Evolutionary conservation across 1,140 invertebrate genomes (phyloP), one percentile per base, ranked within the genome.

Genomic region (Andrena cerasifolii): DNA sequence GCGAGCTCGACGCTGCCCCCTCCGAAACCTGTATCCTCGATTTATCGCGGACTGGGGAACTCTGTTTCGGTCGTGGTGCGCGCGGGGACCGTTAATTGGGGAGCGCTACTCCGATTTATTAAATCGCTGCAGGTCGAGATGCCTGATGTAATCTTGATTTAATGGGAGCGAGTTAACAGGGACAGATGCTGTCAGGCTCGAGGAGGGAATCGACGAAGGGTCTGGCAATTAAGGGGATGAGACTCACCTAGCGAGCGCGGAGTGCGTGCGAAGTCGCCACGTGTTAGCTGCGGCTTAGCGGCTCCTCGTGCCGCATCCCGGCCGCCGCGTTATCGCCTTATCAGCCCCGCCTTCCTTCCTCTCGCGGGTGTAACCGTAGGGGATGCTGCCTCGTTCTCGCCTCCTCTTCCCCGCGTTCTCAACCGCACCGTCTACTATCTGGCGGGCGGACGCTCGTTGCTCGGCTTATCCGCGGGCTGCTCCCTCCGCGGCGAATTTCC

Each of bases 231-330:
- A 58, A 24, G 54, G 36, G 26, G 67, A 33, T 51, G 49, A 58
- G 53, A 75, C 89, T 92, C 86, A 92, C 91, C 91, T 92, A 83
- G 86, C 83, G 84, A 91, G 84, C 83, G 82, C 81, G 83, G 84
- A 88, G 87, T 89, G 88, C 85, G 88, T 85, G 89, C 86, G 88
- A 85, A 88, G 86, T 90, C 86, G 88, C 90, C 90, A 92, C 90
- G 91, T 91, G 91, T 92, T 93, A 93, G 84, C 92, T 90, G 86
- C 86, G 89, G 87, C 87, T 86, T 68, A 85, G 79, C 70, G 84
- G 86, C 88, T 89, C 86, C 90, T 87, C 85, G 90, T 91, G 89
- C 88, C 87, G 91, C 92, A 93, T 93, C 91, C 91, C 91, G 90
- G 87, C 90, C 87, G 79, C 86, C 79, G 77, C 75, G 54, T 79